Evolutionary conservation across 2,888 invertebrate genomes (phyloP).

Genomic region (Lymantria monacha): DNA sequence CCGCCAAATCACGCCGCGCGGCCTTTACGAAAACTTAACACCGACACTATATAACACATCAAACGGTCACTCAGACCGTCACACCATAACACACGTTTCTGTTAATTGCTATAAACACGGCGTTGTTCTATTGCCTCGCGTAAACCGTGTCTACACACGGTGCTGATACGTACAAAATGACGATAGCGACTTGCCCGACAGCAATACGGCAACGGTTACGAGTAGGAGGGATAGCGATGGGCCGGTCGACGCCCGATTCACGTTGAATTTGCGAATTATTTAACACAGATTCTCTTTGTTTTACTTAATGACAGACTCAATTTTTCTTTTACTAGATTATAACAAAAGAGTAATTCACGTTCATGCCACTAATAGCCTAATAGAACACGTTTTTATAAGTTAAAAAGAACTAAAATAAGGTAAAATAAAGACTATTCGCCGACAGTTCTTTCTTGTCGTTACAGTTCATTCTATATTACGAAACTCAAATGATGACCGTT

Average conservation of each 20-base stretch:
- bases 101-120: conserved; percentile 44
- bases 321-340: conserved; percentile 25
- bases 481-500: conserved; percentile 23
- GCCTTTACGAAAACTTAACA: conserved; percentile 72
- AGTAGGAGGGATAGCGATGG: conserved; percentile 67
- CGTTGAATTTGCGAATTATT: conserved; percentile 59
- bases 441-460: conserved; percentile 42
- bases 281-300: conserved; percentile 40
- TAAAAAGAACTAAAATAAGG: conserved; percentile 46
- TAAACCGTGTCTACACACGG: conserved; percentile 56
- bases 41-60: conserved; percentile 80
- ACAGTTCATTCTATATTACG: conserved; percentile 31
- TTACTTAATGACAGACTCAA: conserved; percentile 20
- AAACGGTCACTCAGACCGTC: conserved; percentile 79
- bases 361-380: conserved; percentile 21
- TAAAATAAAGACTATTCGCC: conserved; percentile 37
- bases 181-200: conserved; percentile 51
- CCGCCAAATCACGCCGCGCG: conserved; percentile 76
- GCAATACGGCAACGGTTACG: conserved; percentile 59
- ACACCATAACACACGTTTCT: conserved; percentile 68
- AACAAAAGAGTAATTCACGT: conserved; percentile 29
- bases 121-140: conserved; percentile 39
- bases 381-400: conserved; percentile 36
- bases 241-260: conserved; percentile 81
- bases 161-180: conserved; percentile 73